Evolutionary conservation across 2,888 invertebrate genomes (phyloP).

Genomic region (Bembecia ichneumoniformis): DNA sequence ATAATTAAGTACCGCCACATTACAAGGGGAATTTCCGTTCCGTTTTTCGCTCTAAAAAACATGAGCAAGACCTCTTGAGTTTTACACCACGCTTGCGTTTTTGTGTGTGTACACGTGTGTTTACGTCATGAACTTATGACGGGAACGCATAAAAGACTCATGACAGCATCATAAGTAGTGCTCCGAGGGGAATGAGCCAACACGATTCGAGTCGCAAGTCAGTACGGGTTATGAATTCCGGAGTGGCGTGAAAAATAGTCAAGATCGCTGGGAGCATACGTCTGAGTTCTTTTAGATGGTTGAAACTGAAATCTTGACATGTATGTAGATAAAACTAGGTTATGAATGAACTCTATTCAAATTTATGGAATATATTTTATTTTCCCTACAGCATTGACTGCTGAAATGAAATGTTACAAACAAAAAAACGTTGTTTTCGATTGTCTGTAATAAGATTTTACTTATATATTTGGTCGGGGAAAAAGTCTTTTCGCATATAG

Average conservation of each 20-base stretch:
- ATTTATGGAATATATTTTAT: conserved; percentile 1
- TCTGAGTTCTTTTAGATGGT: conserved; percentile 14
- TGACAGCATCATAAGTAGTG: conserved; percentile 35
- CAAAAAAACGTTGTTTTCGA: too few species aligned
- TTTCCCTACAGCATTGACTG: neutral
- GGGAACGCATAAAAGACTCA: conserved; percentile 23
- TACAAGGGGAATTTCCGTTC: neutral
- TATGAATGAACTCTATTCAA: conserved; percentile 5
- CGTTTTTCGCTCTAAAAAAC: neutral
- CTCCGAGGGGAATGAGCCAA: conserved; percentile 30
- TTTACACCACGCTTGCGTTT: neutral
- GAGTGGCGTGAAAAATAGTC: conserved; percentile 46
- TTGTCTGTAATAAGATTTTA: too few species aligned
- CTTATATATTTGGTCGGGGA: too few species aligned
- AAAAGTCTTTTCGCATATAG: too few species aligned
- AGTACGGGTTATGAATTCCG: conserved; percentile 50
- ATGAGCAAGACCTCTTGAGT: neutral
- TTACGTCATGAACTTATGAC: conserved; percentile 21
- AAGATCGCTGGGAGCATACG: conserved; percentile 29
- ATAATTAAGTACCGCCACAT: conserved; percentile 10
- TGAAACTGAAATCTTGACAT: conserved; percentile 13
- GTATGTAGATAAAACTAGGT: conserved; percentile 10
- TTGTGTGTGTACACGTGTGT: neutral
- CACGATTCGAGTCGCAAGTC: conserved; percentile 25
- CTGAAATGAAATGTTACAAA: too few species aligned